Percentiles rank a stretch among this genome's conserved stretches.
Conservation (phyloP, 2,113 vertebrate species). For the Phoxinus phoxinus region DNA sequence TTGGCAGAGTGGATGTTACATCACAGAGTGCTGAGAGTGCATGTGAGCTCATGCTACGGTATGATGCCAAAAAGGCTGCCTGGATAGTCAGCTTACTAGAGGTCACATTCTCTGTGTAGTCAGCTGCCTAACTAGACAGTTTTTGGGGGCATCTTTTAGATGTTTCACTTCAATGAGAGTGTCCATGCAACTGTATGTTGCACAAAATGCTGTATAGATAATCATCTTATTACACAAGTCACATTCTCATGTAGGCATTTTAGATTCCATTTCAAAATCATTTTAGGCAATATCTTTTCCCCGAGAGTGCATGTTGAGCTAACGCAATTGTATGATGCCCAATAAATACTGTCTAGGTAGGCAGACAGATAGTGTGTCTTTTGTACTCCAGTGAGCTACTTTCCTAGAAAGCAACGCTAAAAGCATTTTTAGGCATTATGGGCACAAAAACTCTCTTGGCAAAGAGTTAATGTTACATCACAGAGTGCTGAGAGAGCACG, state of each 20-base stretch:
- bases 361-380: neutral
- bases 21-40: conserved; percentile 21
- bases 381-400: neutral
- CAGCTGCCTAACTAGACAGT: neutral
- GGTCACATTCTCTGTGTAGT: neutral
- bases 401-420: conserved; percentile 9
- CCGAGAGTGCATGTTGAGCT: neutral
- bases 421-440: neutral
- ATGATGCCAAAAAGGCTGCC: neutral
- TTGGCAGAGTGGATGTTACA: conserved; percentile 15
- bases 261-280: neutral
- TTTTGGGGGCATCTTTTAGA: neutral
- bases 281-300: neutral
- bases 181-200: neutral
- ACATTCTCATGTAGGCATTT: neutral
- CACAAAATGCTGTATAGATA: neutral
- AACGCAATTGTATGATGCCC: neutral
- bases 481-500: neutral
- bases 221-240: neutral
- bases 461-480: conserved; percentile 7
- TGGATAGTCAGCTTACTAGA: neutral
- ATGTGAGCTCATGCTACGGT: conserved; percentile 4
- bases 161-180: neutral
- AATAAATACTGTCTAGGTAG: neutral
- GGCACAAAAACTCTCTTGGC: neutral